phyloP scores from a whole-genome alignment of 2,113 vertebrate species.

The Myodes glareolus region DNA sequence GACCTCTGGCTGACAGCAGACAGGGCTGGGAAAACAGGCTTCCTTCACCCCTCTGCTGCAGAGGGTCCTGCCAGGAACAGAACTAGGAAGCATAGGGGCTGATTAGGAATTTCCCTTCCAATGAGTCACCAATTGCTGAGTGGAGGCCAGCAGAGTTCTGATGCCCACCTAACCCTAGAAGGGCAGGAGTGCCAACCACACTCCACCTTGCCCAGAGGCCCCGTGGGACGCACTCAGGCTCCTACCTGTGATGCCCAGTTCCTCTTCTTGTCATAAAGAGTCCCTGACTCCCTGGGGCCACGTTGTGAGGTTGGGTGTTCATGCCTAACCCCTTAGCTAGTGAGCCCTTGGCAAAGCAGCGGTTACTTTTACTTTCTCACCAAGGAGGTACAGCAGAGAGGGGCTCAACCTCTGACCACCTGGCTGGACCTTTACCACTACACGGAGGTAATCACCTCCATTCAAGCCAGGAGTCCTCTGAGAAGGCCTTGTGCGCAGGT shows the following conservation, averaged over 20 bases:
- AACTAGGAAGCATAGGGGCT: slow-evolving; percentile 1
- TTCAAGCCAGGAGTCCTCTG: not conserved
- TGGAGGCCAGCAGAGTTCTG: not conserved
- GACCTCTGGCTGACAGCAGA: not conserved
- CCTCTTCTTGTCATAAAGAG: not conserved
- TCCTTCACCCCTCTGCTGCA: not conserved
- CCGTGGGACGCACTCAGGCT: not conserved
- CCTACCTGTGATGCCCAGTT: not conserved
- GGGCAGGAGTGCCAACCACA: not conserved
- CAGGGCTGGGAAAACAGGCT: not conserved
- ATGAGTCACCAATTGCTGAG: slow-evolving; percentile 44
- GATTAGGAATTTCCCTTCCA: slow-evolving; percentile 46
- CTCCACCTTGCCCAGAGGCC: not conserved
- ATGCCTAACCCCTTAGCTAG: not conserved
- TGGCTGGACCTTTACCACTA: not conserved
- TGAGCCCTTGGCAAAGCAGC: not conserved
- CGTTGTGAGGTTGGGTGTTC: too few species aligned
- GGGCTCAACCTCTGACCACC: not conserved
- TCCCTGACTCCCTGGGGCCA: not conserved
- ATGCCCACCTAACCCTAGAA: not conserved
- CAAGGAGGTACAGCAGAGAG: not conserved
- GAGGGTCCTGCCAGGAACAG: slow-evolving; percentile 52
- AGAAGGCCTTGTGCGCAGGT: too few species aligned
- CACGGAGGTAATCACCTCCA: fast-evolving
- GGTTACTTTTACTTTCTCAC: not conserved